A percentile compares a stretch with the other conserved stretches of the same genome.
Conservation (phyloP, 2,797 vertebrate genomes). For the Bufotes viridis region DNA sequence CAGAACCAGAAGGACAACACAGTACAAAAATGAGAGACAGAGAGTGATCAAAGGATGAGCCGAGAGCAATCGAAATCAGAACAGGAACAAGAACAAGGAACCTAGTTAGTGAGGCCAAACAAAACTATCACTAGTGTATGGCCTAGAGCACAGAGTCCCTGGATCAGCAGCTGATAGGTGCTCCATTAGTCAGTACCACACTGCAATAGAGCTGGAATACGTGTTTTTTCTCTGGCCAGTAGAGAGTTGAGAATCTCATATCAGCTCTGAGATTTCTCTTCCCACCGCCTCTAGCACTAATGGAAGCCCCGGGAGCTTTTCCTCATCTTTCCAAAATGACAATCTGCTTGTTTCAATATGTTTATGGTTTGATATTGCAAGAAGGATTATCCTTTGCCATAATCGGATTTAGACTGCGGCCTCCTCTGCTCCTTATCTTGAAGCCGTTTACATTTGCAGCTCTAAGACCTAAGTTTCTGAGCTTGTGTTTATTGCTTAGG, state of each 20-base stretch:
- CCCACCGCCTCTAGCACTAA: background rate
- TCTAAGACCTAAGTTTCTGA: background rate
- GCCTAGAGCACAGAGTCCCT: too few species aligned
- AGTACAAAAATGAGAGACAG: too few species aligned
- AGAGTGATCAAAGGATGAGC: too few species aligned
- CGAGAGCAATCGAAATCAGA: too few species aligned
- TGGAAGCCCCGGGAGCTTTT: background rate
- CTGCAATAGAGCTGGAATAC: background rate
- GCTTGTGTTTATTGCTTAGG: background rate
- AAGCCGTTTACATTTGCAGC: slow-evolving; percentile 1
- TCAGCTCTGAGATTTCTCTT: background rate
- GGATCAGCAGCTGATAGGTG: too few species aligned
- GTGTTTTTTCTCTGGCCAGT: background rate
- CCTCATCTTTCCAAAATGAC: background rate
- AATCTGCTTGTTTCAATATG: background rate
- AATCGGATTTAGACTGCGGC: background rate
- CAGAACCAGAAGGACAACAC: too few species aligned
- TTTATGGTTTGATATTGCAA: background rate
- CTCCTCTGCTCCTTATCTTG: background rate
- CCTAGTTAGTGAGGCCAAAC: too few species aligned
- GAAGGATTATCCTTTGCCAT: background rate
- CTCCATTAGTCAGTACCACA: too few species aligned
- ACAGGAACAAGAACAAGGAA: too few species aligned
- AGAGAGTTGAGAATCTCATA: background rate
- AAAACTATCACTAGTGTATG: too few species aligned